Conservation (phyloP, 2,888 invertebrate genomes). For the Heteropelma amictum region DNA sequence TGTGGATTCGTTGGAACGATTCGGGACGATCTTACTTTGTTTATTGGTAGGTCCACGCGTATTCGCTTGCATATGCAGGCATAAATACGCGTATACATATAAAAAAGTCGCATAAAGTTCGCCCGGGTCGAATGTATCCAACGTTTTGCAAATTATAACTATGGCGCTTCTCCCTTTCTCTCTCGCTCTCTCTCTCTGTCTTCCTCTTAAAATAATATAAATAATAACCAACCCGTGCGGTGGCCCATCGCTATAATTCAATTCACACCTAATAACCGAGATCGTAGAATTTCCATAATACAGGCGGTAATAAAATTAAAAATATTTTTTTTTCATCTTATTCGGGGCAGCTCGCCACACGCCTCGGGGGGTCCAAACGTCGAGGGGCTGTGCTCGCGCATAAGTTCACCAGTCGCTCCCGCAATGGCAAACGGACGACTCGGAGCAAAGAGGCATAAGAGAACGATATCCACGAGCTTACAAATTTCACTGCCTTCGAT, state of each 20-base stretch:
- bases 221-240: slow-evolving; percentile 64
- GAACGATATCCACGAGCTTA: slow-evolving; percentile 12
- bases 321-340: slow-evolving; percentile 60
- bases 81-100: slow-evolving; percentile 34
- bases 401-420: slow-evolving; percentile 32
- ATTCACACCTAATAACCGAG: slow-evolving; percentile 74
- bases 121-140: slow-evolving; percentile 9
- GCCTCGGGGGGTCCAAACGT: slow-evolving; percentile 66
- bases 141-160: slow-evolving; percentile 44
- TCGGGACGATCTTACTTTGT: slow-evolving; percentile 26
- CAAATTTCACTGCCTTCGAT: slow-evolving; percentile 36
- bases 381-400: slow-evolving; percentile 26
- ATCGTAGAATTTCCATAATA: slow-evolving; percentile 66
- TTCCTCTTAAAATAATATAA: slow-evolving; percentile 59
- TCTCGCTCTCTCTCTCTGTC: background rate
- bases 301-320: slow-evolving; percentile 70
- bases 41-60: slow-evolving; percentile 31
- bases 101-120: slow-evolving; percentile 26
- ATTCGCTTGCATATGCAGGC: slow-evolving; percentile 19
- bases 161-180: background rate
- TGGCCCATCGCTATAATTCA: slow-evolving; percentile 70
- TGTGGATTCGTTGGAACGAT: slow-evolving; percentile 17
- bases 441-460: slow-evolving; percentile 8
- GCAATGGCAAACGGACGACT: slow-evolving; percentile 37
- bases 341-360: slow-evolving; percentile 64